phyloP scores from a whole-genome alignment of 2,888 invertebrate genomes.

The Sceliomorpha sp. region DNA sequence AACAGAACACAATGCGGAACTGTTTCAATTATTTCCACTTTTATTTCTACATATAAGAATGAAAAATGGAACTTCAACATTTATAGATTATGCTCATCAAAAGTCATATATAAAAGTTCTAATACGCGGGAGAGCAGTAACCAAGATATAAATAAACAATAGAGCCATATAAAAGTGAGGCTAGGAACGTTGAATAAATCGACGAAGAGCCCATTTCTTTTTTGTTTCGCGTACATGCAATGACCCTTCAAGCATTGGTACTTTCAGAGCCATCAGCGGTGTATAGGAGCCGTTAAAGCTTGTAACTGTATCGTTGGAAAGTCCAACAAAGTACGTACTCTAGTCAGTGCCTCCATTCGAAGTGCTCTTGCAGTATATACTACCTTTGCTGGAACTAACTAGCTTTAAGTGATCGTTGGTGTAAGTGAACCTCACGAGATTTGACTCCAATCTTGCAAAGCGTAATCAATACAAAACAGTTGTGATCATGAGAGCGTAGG shows the following conservation, averaged over 20 bases:
- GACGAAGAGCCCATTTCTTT: slow-evolving; percentile 21
- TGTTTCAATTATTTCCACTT: no score
- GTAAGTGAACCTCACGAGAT: slow-evolving; percentile 37
- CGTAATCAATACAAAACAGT: slow-evolving; percentile 23
- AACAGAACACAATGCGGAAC: no score
- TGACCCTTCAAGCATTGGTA: slow-evolving; percentile 21
- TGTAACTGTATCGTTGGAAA: slow-evolving; percentile 31
- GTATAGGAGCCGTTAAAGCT: slow-evolving; percentile 39
- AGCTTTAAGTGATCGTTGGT: slow-evolving; percentile 41
- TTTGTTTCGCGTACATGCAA: slow-evolving; percentile 26
- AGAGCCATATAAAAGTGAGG: slow-evolving; percentile 19
- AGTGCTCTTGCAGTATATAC: slow-evolving; percentile 15
- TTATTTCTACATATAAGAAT: no score
- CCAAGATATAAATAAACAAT: slow-evolving; percentile 9
- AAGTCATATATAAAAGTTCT: no score
- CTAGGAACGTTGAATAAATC: slow-evolving; percentile 37
- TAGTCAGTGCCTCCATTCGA: slow-evolving; percentile 16
- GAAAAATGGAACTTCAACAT: no score
- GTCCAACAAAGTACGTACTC: slow-evolving; percentile 26
- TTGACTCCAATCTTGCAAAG: slow-evolving; percentile 32
- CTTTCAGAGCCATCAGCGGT: slow-evolving; percentile 33
- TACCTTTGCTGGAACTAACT: slow-evolving; percentile 31
- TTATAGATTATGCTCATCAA: no score
- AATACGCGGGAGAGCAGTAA: no score
- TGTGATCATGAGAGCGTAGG: no score